Evolutionary conservation across 2,113 vertebrate genomes (phyloP).

Genomic region (Rhombomys opimus): DNA sequence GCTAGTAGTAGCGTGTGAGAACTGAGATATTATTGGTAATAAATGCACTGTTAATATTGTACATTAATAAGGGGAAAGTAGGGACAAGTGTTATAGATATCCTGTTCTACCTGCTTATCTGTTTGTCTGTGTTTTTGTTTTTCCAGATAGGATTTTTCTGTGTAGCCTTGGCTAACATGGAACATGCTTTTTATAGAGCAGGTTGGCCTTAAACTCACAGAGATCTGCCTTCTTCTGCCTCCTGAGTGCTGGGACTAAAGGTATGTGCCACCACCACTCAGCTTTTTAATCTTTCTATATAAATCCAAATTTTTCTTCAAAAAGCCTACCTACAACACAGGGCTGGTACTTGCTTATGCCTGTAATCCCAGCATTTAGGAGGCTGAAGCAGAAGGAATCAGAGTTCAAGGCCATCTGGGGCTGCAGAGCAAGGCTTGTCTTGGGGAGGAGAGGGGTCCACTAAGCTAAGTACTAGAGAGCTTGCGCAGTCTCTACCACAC

Average conservation of each 20-base stretch:
- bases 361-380: not conserved
- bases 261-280: not conserved
- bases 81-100: not conserved
- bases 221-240: not conserved
- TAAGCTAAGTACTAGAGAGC: not conserved
- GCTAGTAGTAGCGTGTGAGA: not conserved
- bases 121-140: not conserved
- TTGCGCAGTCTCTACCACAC: not conserved
- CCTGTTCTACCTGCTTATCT: not conserved
- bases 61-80: not conserved
- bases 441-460: not conserved
- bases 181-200: not conserved
- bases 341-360: too few species aligned
- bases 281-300: not conserved
- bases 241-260: not conserved
- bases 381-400: too few species aligned
- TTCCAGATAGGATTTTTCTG: not conserved
- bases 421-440: not conserved
- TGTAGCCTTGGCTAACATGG: not conserved
- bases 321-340: not conserved
- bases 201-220: not conserved
- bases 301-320: not conserved
- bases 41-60: not conserved
- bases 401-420: too few species aligned
- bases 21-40: not conserved